Evolutionary conservation across 2,888 invertebrate genomes (phyloP), one percentile per base, ranked within the genome.

Genomic region (Philhelius pedissequus): DNA sequence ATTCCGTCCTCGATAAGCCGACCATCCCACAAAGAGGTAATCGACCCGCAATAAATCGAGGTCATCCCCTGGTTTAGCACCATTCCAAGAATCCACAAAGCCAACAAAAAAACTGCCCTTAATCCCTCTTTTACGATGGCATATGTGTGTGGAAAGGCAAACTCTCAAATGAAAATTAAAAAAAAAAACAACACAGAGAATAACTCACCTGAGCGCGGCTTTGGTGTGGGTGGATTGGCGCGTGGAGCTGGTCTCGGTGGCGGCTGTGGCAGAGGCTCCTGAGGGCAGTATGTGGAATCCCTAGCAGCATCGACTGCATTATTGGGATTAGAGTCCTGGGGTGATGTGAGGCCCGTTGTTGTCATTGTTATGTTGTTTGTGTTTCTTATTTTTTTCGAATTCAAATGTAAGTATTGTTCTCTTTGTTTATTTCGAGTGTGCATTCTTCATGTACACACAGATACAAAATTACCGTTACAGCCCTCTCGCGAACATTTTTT

Each of bases 281-380:
- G 88, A 86, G 90, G 89, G 86, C 92, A 92, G 82, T 90, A 91
- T 64, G 89, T 88, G 70, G 90, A 89, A 88, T 91, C 91, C 80
- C 92, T 90, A 87, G 91, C 92, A 84, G 90, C 89, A 89, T 92
- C 92, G 75, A 91, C 91, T 71, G 87, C 76, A 86, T 89, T 89
- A 84, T 89, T 89, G 78, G 89, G 87, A 86, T 87, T 87, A 70
- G 86, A 78, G 86, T 87, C 88, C 83, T 87, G 87, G 38, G 87
- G 89, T 83, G 87, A 89, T 66, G 77, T 83, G 32, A 84, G 62
- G 8, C 86, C 86, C 68, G 82, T 87, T 78, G 84, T 87, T 87
- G 86, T 86, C 87, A 88, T 88, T 87, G 87, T 77, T 76, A n/a
- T n/a, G n/a, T 50, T 32, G 40, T 32, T 62, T 69, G 20, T 52